Evolutionary conservation across 2,888 invertebrate genomes (phyloP), one percentile per base, ranked within the genome.

Genomic region (Drosophila robusta): DNA sequence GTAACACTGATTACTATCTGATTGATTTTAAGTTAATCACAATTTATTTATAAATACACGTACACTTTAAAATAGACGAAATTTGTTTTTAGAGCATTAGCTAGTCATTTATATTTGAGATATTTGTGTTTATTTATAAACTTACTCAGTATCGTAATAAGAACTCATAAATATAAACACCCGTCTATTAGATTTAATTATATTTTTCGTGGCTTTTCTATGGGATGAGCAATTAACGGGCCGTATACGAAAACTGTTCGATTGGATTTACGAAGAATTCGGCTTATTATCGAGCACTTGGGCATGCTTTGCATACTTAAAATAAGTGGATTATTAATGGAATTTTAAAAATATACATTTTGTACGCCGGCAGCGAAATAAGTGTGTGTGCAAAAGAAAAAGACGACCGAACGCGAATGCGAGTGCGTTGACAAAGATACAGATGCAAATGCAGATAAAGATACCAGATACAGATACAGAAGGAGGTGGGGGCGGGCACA

Each of bases 131-230:
- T 67, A 78, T 87, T 67, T 66, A 75, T 75, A 68, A 70, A 90
- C 91, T 91, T 90, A 90, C 90, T 91, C 91, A 64, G 90, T 76
- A 85, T 90, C 90, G 81, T 90, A 90, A 87, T 85, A 90, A 76
- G 87, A 89, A 84, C 91, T 90, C 90, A 90, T 90, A 84, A 78
- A 88, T 80, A 75, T 67, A 46, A 64, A 55, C 49, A 46, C 62
- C 29, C 50, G 26, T 41, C 39, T 66, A 68, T 22, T 16, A 52
- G 45, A 67, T 54, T 42, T 42, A 69, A 54, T 14, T 47, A 12
- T 52, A 49, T 38, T 44, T 44, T 50, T 9, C 34, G 49, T 52
- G 32, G 24, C 5, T 32, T 22, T 26, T 45, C 45, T 60, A 41
- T 74, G 61, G 36, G 6, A 32, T 32, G 42, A 60, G 39, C 62